These are phyloP conservation scores for Megalops cyprinoides DNA, from an alignment of 2,797 vertebrate species.

Conservation along the genomic window DNA sequence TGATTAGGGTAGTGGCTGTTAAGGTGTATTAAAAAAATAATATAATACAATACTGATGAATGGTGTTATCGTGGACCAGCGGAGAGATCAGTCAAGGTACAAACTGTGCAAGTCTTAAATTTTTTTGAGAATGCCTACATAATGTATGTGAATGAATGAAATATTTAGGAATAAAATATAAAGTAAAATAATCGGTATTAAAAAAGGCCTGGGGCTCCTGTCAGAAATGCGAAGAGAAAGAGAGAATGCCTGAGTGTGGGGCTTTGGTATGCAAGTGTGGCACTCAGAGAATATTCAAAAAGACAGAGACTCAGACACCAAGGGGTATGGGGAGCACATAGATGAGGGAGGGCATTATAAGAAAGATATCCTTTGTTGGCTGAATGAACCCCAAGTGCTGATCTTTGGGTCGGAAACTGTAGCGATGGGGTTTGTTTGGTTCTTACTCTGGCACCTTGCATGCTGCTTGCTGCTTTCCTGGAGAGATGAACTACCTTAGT, in stretches of 20 bases:
- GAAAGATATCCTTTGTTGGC: constrained; percentile 2
- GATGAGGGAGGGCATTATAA: background rate
- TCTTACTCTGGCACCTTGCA: constrained; percentile 12
- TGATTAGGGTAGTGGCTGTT: background rate
- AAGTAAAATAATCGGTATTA: constrained; percentile 63
- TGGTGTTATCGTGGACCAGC: constrained; percentile 33
- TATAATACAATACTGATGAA: background rate
- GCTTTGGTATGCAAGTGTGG: constrained; percentile 12
- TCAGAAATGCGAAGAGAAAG: background rate
- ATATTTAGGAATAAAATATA: constrained; percentile 58
- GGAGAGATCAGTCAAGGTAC: constrained; percentile 50
- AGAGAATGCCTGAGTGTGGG: background rate
- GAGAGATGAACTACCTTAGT: background rate
- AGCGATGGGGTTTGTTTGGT: constrained; percentile 4
- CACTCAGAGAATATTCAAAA: constrained; percentile 3
- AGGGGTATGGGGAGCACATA: background rate
- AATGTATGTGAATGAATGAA: constrained; percentile 64
- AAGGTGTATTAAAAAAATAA: background rate
- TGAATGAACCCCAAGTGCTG: background rate
- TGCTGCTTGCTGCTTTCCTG: background rate
- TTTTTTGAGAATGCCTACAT: constrained; percentile 65
- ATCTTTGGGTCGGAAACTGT: constrained; percentile 21
- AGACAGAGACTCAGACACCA: background rate
- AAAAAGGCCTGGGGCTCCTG: constrained; percentile 25
- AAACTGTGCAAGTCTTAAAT: constrained; percentile 62